These are phyloP conservation scores for Gonatopus flavifemur DNA, from an alignment of 1,140 invertebrate species.

Conservation along the genomic window DNA sequence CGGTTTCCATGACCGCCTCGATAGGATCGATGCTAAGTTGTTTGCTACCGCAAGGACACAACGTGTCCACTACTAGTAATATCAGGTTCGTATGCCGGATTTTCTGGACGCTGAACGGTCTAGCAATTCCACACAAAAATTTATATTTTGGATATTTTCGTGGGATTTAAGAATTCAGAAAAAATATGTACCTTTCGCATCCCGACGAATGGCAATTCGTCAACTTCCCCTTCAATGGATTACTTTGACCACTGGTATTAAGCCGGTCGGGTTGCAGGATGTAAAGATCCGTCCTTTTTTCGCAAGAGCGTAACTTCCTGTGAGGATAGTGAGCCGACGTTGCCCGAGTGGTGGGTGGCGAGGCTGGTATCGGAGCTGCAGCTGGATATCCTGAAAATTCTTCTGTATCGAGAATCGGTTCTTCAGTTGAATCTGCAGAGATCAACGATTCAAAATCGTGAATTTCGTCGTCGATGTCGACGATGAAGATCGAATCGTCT, in stretches of 20 bases:
- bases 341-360: constrained; percentile 44
- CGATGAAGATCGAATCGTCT: constrained; percentile 11
- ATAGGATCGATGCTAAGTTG: constrained; percentile 78
- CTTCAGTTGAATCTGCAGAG: constrained; percentile 36
- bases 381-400: constrained; percentile 30
- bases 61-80: constrained; percentile 83
- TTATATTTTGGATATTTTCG: not conserved
- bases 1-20: constrained; percentile 61
- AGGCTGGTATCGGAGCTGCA: constrained; percentile 44
- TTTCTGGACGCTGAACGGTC: constrained; percentile 90
- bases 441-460: constrained; percentile 7
- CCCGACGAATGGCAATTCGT: constrained; percentile 88
- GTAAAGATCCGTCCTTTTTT: constrained; percentile 85
- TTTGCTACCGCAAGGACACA: constrained; percentile 86
- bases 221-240: constrained; percentile 83
- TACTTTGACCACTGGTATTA: constrained; percentile 74
- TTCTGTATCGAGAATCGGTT: constrained; percentile 33
- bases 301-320: constrained; percentile 70
- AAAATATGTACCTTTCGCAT: constrained; percentile 78
- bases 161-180: not conserved
- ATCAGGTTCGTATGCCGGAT: constrained; percentile 90
- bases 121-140: constrained; percentile 45
- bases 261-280: constrained; percentile 79
- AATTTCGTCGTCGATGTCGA: constrained; percentile 6
- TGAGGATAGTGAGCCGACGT: constrained; percentile 44